These are phyloP conservation scores for Taenioides sp. DNA, from an alignment of 2,797 vertebrate species.

Conservation along the genomic window DNA sequence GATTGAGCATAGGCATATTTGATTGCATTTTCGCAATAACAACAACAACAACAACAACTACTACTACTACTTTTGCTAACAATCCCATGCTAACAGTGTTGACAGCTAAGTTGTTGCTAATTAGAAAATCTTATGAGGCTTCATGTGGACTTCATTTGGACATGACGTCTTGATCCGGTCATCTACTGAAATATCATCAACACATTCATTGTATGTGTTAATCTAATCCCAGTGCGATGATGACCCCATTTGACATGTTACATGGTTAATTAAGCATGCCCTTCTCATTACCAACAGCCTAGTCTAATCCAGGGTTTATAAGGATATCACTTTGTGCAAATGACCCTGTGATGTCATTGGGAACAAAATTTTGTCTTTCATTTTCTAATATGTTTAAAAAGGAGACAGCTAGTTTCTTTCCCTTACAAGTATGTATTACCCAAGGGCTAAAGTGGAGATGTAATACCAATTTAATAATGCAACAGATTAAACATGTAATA, in stretches of 20 bases:
- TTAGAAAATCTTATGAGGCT: conserved; percentile 7
- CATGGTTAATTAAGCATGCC: conserved; percentile 65
- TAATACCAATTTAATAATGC: background rate
- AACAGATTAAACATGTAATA: background rate
- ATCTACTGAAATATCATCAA: conserved; percentile 26
- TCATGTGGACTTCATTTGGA: conserved; percentile 11
- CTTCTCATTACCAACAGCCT: conserved; percentile 50
- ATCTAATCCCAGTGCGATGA: conserved; percentile 47
- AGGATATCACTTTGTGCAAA: conserved; percentile 47
- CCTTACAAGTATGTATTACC: no score
- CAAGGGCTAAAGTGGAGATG: background rate
- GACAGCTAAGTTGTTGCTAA: background rate
- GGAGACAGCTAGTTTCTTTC: no score
- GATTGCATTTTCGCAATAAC: background rate
- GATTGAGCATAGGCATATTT: background rate
- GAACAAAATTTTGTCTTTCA: no score
- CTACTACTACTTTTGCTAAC: background rate
- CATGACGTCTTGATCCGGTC: conserved; percentile 26
- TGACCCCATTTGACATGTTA: conserved; percentile 46
- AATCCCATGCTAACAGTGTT: background rate
- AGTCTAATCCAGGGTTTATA: conserved; percentile 34
- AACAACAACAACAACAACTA: no score
- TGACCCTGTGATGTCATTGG: conserved; percentile 52
- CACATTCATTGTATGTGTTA: conserved; percentile 6
- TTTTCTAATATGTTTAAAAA: no score